phyloP scores from a whole-genome alignment of 2,888 invertebrate species.

The Ichneumon xanthorius region DNA sequence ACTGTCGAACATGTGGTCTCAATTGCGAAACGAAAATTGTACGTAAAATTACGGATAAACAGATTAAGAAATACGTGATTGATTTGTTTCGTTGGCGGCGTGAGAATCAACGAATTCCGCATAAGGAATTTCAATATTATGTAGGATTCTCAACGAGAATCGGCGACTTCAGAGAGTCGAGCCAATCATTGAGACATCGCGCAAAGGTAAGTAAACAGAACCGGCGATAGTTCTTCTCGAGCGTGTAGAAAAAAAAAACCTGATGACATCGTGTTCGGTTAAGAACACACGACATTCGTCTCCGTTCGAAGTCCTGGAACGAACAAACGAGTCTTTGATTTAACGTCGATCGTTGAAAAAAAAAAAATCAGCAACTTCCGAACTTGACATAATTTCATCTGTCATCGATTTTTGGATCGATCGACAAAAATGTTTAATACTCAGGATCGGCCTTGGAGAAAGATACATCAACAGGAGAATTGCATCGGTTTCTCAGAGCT shows the following conservation, averaged over 20 bases:
- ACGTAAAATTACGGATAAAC: background rate
- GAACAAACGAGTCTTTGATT: constrained; percentile 25
- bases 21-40: background rate
- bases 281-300: constrained; percentile 35
- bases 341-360: background rate
- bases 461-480: too few species aligned
- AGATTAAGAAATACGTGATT: background rate
- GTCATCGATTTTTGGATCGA: too few species aligned
- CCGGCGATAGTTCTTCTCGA: constrained; percentile 26
- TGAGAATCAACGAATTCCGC: background rate
- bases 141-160: constrained; percentile 8
- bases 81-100: background rate
- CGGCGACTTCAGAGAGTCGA: constrained; percentile 39
- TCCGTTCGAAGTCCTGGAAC: constrained; percentile 8
- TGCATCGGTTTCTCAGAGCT: constrained; percentile 1
- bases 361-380: constrained; percentile 18
- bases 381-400: background rate
- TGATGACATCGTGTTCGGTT: constrained; percentile 23
- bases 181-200: constrained; percentile 15
- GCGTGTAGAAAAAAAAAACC: constrained; percentile 19
- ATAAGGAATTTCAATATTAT: constrained; percentile 26
- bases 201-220: constrained; percentile 46
- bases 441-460: too few species aligned
- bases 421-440: too few species aligned
- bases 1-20: background rate